phyloP scores from a whole-genome alignment of 1,140 invertebrate genomes.

The Microplitis demolitor region DNA sequence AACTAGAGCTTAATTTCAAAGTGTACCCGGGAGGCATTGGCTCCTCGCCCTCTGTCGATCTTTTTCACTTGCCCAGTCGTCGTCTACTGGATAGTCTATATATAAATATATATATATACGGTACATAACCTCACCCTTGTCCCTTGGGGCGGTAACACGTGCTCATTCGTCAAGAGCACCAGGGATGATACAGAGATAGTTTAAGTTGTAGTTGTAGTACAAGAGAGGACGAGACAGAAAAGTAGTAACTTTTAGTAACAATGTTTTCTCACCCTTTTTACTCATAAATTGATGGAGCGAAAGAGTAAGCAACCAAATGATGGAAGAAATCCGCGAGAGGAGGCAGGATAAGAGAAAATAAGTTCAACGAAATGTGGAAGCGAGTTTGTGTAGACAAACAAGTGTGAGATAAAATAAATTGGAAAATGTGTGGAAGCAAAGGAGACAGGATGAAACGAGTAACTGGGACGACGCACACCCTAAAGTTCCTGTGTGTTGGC shows the following conservation, averaged over 20 bases:
- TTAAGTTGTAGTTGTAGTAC: not conserved
- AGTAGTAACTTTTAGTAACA: constrained; percentile 55
- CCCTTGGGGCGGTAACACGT: constrained; percentile 48
- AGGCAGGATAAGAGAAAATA: not conserved
- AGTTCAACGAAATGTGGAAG: constrained; percentile 18
- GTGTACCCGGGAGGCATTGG: constrained; percentile 42
- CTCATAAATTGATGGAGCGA: constrained; percentile 22
- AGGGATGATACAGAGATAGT: constrained; percentile 8
- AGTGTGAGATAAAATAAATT: constrained; percentile 37
- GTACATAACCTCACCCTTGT: constrained; percentile 24
- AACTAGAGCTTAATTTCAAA: constrained; percentile 36
- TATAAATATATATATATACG: not conserved
- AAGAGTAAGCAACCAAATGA: constrained; percentile 1
- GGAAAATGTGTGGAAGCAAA: not conserved
- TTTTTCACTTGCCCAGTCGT: constrained; percentile 31
- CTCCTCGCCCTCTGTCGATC: constrained; percentile 2
- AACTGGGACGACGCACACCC: not conserved
- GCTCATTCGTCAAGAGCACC: constrained; percentile 34
- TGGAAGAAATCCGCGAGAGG: constrained; percentile 4
- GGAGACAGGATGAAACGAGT: not conserved
- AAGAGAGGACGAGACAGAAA: constrained; percentile 23
- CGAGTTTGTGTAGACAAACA: not conserved
- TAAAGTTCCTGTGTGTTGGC: not conserved
- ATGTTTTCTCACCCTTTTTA: constrained; percentile 59
- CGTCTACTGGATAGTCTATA: constrained; percentile 24